Percentiles rank a stretch among this genome's conserved stretches.
These are phyloP conservation scores for Marmota monax DNA, from an alignment of 2,113 vertebrate species.

Conservation along the genomic window DNA sequence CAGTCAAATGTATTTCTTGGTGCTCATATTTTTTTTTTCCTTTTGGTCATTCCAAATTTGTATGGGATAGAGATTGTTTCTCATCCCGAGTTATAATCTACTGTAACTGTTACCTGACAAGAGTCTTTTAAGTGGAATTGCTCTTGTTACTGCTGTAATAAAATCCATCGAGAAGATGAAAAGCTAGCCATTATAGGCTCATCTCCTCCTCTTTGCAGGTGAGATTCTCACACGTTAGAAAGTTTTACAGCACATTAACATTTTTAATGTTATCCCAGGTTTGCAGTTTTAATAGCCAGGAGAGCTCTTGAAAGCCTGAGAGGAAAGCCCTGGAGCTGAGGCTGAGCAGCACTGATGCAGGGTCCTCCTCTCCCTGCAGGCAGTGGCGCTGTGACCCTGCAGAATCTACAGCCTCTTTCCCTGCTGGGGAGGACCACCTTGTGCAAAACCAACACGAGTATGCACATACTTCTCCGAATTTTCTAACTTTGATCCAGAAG, in stretches of 20 bases:
- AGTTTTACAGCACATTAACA: constrained; percentile 77
- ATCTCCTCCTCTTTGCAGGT: constrained; percentile 60
- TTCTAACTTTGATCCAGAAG: neutral
- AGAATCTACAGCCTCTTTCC: accelerated
- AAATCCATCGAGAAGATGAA: constrained; percentile 85
- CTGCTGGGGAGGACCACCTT: accelerated
- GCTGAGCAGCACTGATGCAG: accelerated
- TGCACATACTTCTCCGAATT: neutral
- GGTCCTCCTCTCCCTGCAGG: too few species aligned
- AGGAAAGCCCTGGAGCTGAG: neutral
- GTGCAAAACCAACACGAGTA: neutral
- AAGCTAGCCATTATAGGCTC: constrained; percentile 77
- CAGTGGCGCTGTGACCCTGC: accelerated
- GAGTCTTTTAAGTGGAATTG: constrained; percentile 85
- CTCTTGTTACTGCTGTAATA: constrained; percentile 85
- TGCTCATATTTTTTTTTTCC: neutral
- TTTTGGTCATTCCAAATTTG: constrained; percentile 71
- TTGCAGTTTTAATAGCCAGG: constrained; percentile 73
- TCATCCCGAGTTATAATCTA: constrained; percentile 74
- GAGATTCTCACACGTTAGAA: constrained; percentile 54
- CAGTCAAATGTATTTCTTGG: neutral
- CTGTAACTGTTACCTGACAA: constrained; percentile 84
- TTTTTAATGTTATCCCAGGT: constrained; percentile 59
- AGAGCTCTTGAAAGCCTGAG: neutral
- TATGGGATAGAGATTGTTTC: constrained; percentile 70